Evolutionary conservation across 2,113 vertebrate species (phyloP).

Genomic region (Paracanthobrama guichenoti): DNA sequence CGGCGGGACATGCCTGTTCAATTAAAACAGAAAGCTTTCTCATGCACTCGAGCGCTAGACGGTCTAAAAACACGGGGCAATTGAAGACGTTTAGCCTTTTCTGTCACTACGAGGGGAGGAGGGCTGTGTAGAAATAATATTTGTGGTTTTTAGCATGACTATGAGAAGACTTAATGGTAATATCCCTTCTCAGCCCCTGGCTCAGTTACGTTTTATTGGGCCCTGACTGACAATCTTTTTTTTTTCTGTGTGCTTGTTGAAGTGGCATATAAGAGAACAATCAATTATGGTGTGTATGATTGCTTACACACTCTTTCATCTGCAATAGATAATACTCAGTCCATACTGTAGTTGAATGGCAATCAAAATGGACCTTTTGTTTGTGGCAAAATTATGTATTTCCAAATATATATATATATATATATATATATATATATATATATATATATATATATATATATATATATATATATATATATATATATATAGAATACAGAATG

Average conservation of each 20-base stretch:
- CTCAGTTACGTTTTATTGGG: conserved; percentile 46
- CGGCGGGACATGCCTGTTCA: conserved; percentile 54
- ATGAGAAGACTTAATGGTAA: conserved; percentile 57
- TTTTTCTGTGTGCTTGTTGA: conserved; percentile 15
- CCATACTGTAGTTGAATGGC: not conserved
- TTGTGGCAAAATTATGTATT: not conserved
- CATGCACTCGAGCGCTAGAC: conserved; percentile 51
- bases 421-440: too few species aligned
- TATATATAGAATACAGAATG: too few species aligned
- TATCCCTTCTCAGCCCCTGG: conserved; percentile 44
- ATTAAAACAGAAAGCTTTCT: conserved; percentile 55
- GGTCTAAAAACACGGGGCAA: conserved; percentile 60
- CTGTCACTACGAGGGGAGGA: conserved; percentile 51
- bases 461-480: too few species aligned
- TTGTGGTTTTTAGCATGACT: conserved; percentile 55
- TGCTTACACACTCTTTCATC: not conserved
- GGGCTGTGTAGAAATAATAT: conserved; percentile 52
- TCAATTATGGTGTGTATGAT: not conserved
- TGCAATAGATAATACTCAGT: not conserved
- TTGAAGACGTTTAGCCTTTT: conserved; percentile 55
- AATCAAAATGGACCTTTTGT: not conserved
- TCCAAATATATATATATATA: not conserved
- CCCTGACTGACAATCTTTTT: conserved; percentile 45
- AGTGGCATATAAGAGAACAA: conserved; percentile 18
- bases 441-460: too few species aligned